Evolutionary conservation across 2,797 vertebrate genomes (phyloP).

Genomic region (Etheostoma perlongum): DNA sequence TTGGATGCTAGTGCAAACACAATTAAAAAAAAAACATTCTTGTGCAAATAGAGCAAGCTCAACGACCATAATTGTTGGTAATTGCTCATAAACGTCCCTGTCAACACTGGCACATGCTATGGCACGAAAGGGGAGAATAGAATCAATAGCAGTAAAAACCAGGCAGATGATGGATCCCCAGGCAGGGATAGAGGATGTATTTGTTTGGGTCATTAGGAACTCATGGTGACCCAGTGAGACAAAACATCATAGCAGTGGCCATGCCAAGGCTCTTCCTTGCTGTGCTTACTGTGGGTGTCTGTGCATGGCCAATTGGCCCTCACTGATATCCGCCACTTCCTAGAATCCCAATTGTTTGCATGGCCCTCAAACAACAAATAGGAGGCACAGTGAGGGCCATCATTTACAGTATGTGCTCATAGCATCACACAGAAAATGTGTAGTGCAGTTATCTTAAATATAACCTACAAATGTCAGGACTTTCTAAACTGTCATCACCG

Average conservation of each 20-base stretch:
- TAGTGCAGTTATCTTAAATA: constrained; percentile 26
- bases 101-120: constrained; percentile 69
- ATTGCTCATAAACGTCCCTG: constrained; percentile 76
- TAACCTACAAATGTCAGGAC: constrained; percentile 27
- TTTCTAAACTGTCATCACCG: constrained; percentile 11
- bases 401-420: constrained; percentile 33
- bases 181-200: constrained; percentile 63
- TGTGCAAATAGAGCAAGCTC: constrained; percentile 53
- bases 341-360: constrained; percentile 74
- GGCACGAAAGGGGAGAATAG: constrained; percentile 51
- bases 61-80: constrained; percentile 67
- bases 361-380: constrained; percentile 58
- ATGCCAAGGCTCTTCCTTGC: constrained; percentile 58
- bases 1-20: constrained; percentile 63
- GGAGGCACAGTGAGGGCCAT: constrained; percentile 43
- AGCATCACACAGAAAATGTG: constrained; percentile 17
- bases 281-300: constrained; percentile 68
- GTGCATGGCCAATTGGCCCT: constrained; percentile 70
- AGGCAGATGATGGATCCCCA: constrained; percentile 44
- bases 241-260: constrained; percentile 56
- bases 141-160: constrained; percentile 53
- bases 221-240: constrained; percentile 75
- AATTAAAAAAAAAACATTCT: constrained; percentile 62
- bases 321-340: constrained; percentile 68
- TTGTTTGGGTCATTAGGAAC: constrained; percentile 77